Evolutionary conservation across 1,140 invertebrate genomes (phyloP), one percentile per base, ranked within the genome.

Genomic region (Bactericera cockerelli): DNA sequence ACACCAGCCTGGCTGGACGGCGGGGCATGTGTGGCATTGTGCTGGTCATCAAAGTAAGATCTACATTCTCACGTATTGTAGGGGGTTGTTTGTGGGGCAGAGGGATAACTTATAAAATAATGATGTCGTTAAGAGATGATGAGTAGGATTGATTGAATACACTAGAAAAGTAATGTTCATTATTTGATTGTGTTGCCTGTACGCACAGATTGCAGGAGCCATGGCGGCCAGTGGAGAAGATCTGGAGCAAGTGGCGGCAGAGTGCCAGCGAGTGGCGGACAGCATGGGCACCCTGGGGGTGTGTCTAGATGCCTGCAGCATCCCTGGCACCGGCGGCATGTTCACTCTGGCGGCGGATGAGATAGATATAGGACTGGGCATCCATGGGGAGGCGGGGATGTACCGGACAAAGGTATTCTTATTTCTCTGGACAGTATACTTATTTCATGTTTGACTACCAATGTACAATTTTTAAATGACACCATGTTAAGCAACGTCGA

Each of bases 331-430:
- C 69, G 71, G 70, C 1, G 76, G 77, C 1, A 73, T 85, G 57
- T 90, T 90, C 65, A 73, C 79, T 19, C 70, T 91, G 26, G 71
- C 72, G 8, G 56, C 71, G 1, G 81, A 83, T 66, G 79, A 87
- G 69, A 80, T 91, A 70, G 88, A 91, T 72, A 71, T 91, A 8
- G 89, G 89, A 1, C 76, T 89, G 22, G 89, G 89, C 56, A 77
- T 91, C 55, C 89, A 93, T 69, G 89, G 89, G 1, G 89, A 93
- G 72, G 82, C 85, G n/a, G 89, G 89, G 21, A 81, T 86, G 13
- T 75, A 78, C 61, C 79, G 81, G 66, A 72, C 80, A 22, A 80
- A 83, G 68, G 74, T 86, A 63, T 71, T 69, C 53, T n/a, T n/a
- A n/a, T n/a, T n/a, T n/a, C n/a, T n/a, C n/a, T n/a, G n/a, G n/a